These are phyloP conservation scores for Chaetura pelagica DNA, from an alignment of 2,113 vertebrate genomes.

Conservation along the genomic window DNA sequence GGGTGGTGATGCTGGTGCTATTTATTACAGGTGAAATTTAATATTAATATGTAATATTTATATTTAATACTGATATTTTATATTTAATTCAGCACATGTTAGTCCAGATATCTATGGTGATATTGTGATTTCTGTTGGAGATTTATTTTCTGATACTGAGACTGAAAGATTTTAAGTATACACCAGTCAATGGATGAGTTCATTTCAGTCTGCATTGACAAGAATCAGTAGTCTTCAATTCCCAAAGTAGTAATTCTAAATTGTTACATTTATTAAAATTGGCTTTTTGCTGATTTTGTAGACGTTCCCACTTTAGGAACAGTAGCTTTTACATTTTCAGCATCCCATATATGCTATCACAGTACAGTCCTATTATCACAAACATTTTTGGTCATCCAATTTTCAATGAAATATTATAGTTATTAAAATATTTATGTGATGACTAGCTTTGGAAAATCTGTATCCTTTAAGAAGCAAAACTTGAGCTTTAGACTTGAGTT, in stretches of 20 bases:
- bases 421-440: not conserved
- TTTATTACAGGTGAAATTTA: not conserved
- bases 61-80: not conserved
- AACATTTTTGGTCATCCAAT: not conserved
- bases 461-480: not conserved
- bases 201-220: not conserved
- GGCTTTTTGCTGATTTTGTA: not conserved
- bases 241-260: not conserved
- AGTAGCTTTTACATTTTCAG: not conserved
- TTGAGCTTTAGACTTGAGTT: not conserved
- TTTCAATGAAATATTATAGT: not conserved
- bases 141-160: not conserved
- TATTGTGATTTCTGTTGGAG: not conserved
- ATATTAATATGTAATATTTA: too few species aligned
- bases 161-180: not conserved
- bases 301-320: not conserved
- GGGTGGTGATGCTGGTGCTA: not conserved
- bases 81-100: not conserved
- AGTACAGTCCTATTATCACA: not conserved
- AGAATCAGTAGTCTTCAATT: not conserved
- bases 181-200: not conserved
- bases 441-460: not conserved
- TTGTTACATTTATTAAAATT: not conserved
- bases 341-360: not conserved
- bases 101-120: not conserved